Evolutionary conservation across 92 coral and sea anemone species (phyloP).

Genomic region (Phymanthus crucifer): DNA sequence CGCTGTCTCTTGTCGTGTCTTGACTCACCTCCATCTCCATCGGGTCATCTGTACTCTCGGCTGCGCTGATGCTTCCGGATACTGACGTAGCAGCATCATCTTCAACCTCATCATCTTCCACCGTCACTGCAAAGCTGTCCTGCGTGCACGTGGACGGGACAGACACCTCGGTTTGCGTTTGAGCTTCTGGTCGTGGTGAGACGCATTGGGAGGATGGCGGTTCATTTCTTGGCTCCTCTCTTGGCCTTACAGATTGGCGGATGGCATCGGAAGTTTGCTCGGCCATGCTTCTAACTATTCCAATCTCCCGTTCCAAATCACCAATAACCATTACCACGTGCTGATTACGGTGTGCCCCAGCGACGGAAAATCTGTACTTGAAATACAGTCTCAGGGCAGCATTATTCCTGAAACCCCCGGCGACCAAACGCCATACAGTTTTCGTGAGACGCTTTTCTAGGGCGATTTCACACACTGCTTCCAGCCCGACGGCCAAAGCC

Average conservation of each 20-base stretch:
- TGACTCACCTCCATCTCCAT: no score
- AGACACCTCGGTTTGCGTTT: no score
- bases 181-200: not conserved
- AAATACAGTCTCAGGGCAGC: no score
- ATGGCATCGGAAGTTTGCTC: not conserved
- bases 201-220: not conserved
- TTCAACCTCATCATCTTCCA: not conserved
- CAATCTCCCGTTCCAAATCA: not conserved
- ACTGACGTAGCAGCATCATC: not conserved
- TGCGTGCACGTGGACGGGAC: no score
- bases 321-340: slow-evolving; percentile 1
- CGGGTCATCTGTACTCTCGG: no score
- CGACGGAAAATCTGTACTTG: slow-evolving; percentile 6
- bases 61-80: not conserved
- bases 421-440: not conserved
- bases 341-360: not conserved
- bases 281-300: not conserved
- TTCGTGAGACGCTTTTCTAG: not conserved
- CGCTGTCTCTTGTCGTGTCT: slow-evolving; percentile 2
- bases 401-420: no score
- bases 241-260: not conserved
- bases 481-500: no score
- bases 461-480: not conserved
- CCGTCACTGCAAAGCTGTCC: not conserved
- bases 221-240: slow-evolving; percentile 1